Base-by-base conservation (phyloP, 2,797 vertebrate genomes). In the Anolis apletophallus region DNA sequence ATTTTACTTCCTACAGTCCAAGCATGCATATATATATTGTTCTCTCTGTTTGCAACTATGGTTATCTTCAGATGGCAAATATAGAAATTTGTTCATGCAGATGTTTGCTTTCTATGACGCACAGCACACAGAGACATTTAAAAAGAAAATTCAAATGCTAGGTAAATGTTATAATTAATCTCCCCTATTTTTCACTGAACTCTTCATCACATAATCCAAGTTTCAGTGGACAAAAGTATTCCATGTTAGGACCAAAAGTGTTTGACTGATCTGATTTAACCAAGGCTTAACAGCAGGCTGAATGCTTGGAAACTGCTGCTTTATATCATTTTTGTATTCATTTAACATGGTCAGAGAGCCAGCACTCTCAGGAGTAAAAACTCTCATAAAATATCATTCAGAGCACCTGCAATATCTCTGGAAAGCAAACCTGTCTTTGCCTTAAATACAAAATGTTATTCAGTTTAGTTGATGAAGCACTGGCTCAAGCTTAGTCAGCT, bases 391-490 rank as follows among this genome's bases (percentile, higher is more conserved):
- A 2, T 69, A 32, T 81, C 69, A 59, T 52, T 83, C 71, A 17
- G 2, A 8, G 23, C 14, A 36, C 23, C 16, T 36, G 34, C 50
- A 81, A 26, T 14, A 26, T 2, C 14, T 34, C n/a, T 54, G 36
- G 14, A 73, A 64, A 14, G 2, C 21, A 59, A 7, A 8, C 5
- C 34, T 78, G 73, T 32, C n/a, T 1, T 0, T n/a, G 3, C 9
- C 19, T 0, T n/a, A 0, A 59, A 4, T 57, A 11, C 50, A 61
- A 50, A 21, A 52, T 21, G 36, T 6, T 0, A 0, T 59, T 72
- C 19, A 1, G 72, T 74, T 68, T 34, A 69, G 14, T 1, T 23
- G 23, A 1, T 52, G 11, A 36, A 1, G 78, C 26, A 8, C 11
- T 89, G 72, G 11, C 21, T 85, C 12, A 1, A 23, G 72, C 32